Conservation (phyloP, 2,888 invertebrate genomes). For the Ariolimax columbianus region DNA sequence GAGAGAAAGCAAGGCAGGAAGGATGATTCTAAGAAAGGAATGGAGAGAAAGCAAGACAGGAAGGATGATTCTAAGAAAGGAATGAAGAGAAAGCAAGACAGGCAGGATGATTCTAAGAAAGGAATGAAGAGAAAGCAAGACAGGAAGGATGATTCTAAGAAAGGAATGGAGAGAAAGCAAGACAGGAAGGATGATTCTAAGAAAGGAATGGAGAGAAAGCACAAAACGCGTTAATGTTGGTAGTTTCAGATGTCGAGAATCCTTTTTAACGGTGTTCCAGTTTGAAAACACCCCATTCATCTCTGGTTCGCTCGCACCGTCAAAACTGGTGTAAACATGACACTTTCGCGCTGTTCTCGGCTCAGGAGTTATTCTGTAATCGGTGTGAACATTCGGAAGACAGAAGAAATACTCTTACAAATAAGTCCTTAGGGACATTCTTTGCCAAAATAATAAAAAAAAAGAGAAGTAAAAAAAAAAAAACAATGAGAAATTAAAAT, state of each 20-base stretch:
- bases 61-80: too few species aligned
- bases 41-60: too few species aligned
- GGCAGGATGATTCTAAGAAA: too few species aligned
- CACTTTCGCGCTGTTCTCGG: constrained; percentile 3
- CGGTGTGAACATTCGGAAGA: not conserved
- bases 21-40: too few species aligned
- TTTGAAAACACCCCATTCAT: constrained; percentile 42
- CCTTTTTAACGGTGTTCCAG: constrained; percentile 10
- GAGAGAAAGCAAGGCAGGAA: too few species aligned
- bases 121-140: too few species aligned
- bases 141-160: too few species aligned
- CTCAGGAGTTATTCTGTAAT: constrained; percentile 4
- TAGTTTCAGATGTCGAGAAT: constrained; percentile 1
- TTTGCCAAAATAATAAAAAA: too few species aligned
- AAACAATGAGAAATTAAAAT: not conserved
- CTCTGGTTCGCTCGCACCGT: constrained; percentile 20
- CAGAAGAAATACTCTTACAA: not conserved
- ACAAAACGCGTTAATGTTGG: not conserved
- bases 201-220: too few species aligned
- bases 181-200: too few species aligned
- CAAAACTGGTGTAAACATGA: constrained; percentile 36
- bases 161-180: too few species aligned
- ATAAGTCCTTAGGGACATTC: not conserved
- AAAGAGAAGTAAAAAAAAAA: not conserved
- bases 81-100: too few species aligned